Base-by-base conservation (phyloP, 2,888 invertebrate genomes). In the Mesoligia furuncula region DNA sequence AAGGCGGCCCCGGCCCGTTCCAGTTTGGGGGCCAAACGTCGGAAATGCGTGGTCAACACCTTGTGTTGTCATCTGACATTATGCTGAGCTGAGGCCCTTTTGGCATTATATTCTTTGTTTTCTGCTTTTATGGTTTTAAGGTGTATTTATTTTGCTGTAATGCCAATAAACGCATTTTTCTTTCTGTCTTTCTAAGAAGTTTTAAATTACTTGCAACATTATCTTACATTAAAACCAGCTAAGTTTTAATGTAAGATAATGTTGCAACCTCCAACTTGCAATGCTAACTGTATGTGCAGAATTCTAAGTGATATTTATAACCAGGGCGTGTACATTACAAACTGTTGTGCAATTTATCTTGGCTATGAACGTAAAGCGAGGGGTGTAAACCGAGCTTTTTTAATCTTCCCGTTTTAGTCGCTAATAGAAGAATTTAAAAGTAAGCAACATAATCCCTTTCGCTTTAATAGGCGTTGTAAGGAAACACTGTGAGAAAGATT, bases 311-410 rank as follows among this genome's bases (percentile, higher is more conserved):
- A 27, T 73, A 73, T 79, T 79, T 73, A 73, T 66, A 45, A 31
- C 65, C 13, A 17, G 31, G 42, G 42, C 15, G 24, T 45, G 62
- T 45, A 51, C 15, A 80, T 80, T 73, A 79, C 59, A 80, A 73
- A 79, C 73, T 54, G 73, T 66, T 73, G 48, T 11, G 73, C 31
- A 31, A 51, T 15, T 73, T 73, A 80, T 73, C 80, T 80, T 27
- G 24, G 24, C 17, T 73, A 27, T 66, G 42, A 73, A 78, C 11
- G 42, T 31, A 24, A 31, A 24, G 51, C 66, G 36, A 61, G 51
- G 36, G 66, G 24, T 17, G 9, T 51, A 45, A 61, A 15, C 42
- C 17, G 17, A 36, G 42, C 36, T 17, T 65, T 45, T 59, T 73
- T 79, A 61, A 73, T 80, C 51, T 61, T 51, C 42, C 42, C 17